Evolutionary conservation across 2,888 invertebrate genomes (phyloP).

Genomic region (Lepidocyrtinus sp.): DNA sequence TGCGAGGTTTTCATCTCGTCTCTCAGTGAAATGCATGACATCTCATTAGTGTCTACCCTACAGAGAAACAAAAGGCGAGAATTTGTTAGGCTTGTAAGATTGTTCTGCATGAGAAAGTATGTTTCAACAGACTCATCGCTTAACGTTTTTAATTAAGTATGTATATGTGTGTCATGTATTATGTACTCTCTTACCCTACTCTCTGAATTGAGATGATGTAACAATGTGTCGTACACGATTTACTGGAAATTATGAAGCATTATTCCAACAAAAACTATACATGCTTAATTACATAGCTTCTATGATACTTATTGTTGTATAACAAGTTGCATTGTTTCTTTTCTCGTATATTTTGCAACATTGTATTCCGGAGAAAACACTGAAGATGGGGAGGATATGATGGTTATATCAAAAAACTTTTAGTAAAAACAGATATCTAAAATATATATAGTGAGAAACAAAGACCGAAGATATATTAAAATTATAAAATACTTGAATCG

Average conservation of each 20-base stretch:
- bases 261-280: background rate
- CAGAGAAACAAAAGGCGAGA: background rate
- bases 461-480: slow-evolving; percentile 59
- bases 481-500: slow-evolving; percentile 7
- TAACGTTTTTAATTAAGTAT: background rate
- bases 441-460: slow-evolving; percentile 56
- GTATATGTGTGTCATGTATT: background rate
- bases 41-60: slow-evolving; percentile 18
- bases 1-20: background rate
- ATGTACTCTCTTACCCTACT: no score
- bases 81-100: background rate
- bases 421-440: slow-evolving; percentile 13
- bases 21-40: slow-evolving; percentile 32
- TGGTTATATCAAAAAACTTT: slow-evolving; percentile 21
- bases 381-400: slow-evolving; percentile 6
- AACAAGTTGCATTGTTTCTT: no score
- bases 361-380: no score
- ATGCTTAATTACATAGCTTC: background rate
- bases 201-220: no score
- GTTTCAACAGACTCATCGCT: background rate
- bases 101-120: slow-evolving; percentile 22
- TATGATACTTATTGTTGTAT: background rate
- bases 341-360: no score
- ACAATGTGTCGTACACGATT: background rate
- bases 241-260: slow-evolving; percentile 4